A percentile compares a stretch with the other conserved stretches of the same genome.
Conservation (phyloP, 1,140 invertebrate genomes). For the Macrobrachium rosenbergii region DNA sequence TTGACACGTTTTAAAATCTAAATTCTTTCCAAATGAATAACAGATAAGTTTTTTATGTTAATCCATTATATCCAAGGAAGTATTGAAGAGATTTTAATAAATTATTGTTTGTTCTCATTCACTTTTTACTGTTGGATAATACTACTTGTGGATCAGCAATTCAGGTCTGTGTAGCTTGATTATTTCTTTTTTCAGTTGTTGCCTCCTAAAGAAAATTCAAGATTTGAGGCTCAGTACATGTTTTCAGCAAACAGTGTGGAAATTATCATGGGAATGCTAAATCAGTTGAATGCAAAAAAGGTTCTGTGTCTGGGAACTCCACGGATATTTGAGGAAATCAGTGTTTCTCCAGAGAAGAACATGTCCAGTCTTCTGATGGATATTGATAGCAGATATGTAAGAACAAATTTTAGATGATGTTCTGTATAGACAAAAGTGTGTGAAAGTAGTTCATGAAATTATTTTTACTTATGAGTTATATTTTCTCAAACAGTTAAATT, state of each 20-base stretch:
- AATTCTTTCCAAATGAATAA: too few species aligned
- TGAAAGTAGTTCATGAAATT: not conserved
- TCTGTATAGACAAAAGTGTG: not conserved
- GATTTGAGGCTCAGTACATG: conserved; percentile 46
- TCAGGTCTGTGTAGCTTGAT: too few species aligned
- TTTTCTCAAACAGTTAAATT: not conserved
- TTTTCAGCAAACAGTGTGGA: conserved; percentile 36
- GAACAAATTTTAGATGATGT: not conserved
- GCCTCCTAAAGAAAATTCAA: conserved; percentile 32
- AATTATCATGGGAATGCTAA: conserved; percentile 27
- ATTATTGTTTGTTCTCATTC: too few species aligned
- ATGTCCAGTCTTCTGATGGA: conserved; percentile 37
- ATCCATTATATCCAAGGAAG: too few species aligned
- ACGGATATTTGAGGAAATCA: conserved; percentile 31
- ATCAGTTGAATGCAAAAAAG: not conserved
- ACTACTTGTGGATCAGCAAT: too few species aligned
- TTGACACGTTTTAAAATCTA: too few species aligned
- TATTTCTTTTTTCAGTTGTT: conserved; percentile 26
- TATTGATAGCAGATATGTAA: conserved; percentile 52
- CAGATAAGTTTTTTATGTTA: too few species aligned
- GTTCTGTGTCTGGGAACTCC: conserved; percentile 47
- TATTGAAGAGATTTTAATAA: too few species aligned
- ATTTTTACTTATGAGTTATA: not conserved
- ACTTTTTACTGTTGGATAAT: too few species aligned
- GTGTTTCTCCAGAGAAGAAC: not conserved